phyloP scores from a whole-genome alignment of 2,888 invertebrate genomes.

The Trichogramma dendrolimi region DNA sequence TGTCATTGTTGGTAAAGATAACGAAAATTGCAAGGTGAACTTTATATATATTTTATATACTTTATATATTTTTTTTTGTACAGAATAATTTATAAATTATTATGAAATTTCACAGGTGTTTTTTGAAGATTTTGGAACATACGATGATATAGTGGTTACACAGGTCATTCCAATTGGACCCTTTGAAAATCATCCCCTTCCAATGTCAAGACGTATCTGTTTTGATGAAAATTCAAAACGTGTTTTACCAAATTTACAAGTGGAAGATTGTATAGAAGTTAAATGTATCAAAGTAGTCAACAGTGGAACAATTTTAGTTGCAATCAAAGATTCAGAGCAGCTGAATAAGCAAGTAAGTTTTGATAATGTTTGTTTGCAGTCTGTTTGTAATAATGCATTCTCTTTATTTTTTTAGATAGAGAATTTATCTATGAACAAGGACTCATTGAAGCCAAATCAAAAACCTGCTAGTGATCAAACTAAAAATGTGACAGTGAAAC shows the following conservation, averaged over 20 bases:
- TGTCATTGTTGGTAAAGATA: constrained; percentile 22
- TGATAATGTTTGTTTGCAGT: no score
- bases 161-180: constrained; percentile 23
- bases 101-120: constrained; percentile 10
- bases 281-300: no score
- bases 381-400: no score
- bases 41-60: constrained; percentile 1
- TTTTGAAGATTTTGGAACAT: constrained; percentile 19
- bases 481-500: no score
- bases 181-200: constrained; percentile 19
- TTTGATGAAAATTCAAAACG: constrained; percentile 14
- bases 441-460: no score
- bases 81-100: not conserved
- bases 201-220: constrained; percentile 30
- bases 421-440: no score
- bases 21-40: constrained; percentile 4
- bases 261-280: constrained; percentile 6
- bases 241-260: constrained; percentile 18
- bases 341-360: no score
- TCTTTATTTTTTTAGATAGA: no score
- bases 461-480: no score
- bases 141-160: constrained; percentile 11
- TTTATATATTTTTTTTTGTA: constrained; percentile 6
- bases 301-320: no score
- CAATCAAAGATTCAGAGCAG: no score